These are phyloP conservation scores for Hydrotaea cyrtoneurina DNA, from an alignment of 2,888 invertebrate genomes.

Conservation along the genomic window DNA sequence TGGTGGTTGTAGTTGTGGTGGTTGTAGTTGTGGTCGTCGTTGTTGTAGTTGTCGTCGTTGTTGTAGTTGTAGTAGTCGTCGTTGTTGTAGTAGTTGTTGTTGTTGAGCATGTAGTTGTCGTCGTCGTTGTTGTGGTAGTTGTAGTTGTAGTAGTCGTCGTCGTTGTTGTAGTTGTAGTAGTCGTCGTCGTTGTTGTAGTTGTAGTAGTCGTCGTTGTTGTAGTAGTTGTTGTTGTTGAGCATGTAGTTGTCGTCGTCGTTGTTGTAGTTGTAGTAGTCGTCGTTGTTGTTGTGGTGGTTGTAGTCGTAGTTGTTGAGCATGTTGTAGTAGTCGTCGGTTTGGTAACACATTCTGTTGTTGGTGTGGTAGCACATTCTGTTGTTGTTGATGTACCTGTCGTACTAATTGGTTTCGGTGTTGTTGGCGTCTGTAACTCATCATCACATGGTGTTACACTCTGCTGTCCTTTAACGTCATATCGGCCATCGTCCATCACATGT, in stretches of 20 bases:
- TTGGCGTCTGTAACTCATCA: background rate
- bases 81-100: no score
- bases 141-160: background rate
- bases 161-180: background rate
- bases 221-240: background rate
- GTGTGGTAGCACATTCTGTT: no score
- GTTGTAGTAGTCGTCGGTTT: background rate
- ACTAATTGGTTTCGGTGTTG: background rate
- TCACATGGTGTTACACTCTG: background rate
- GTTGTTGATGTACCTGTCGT: no score
- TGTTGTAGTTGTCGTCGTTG: background rate
- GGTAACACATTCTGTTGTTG: no score
- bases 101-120: no score
- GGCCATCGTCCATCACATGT: background rate
- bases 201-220: background rate
- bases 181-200: constrained; percentile 9
- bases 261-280: background rate
- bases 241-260: background rate
- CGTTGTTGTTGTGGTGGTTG: background rate
- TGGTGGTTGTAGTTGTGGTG: no score
- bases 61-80: no score
- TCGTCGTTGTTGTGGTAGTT: background rate
- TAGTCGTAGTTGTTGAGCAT: background rate
- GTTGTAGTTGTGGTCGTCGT: no score
- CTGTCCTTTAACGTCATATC: background rate